Evolutionary conservation across 53 echinoderm and acorn worm species (phyloP).

Genomic region (Paracentrotus lividus): DNA sequence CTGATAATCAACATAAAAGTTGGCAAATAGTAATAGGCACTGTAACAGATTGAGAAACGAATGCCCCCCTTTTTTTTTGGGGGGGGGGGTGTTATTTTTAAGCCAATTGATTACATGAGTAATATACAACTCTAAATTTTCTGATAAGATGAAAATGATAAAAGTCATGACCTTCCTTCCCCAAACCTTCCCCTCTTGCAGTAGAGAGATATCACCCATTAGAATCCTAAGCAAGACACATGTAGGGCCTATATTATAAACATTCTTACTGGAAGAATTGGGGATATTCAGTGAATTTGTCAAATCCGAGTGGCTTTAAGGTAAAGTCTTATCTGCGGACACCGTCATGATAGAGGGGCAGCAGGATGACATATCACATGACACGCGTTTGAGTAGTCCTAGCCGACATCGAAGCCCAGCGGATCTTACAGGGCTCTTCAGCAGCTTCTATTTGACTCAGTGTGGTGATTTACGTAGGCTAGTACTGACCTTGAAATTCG

Average conservation of each 20-base stretch:
- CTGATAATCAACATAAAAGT: background rate
- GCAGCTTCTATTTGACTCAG: conserved; percentile 51
- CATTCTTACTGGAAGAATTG: conserved; percentile 2
- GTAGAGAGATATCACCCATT: background rate
- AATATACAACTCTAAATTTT: background rate
- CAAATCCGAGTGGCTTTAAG: conserved; percentile 30
- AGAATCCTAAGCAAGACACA: background rate
- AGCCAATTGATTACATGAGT: background rate
- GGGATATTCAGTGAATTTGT: background rate
- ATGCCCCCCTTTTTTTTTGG: no score
- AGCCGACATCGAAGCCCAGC: conserved; percentile 12
- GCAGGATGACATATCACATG: conserved; percentile 42
- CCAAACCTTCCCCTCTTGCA: conserved; percentile 4
- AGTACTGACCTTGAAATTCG: conserved; percentile 56
- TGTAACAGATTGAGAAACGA: background rate
- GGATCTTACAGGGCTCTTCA: conserved; percentile 18
- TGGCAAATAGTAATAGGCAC: background rate
- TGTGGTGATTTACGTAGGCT: conserved; percentile 61
- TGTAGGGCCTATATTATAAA: background rate
- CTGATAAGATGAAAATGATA: background rate
- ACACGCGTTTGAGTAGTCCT: conserved; percentile 22
- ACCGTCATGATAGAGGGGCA: conserved; percentile 47
- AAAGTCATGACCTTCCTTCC: conserved; percentile 9
- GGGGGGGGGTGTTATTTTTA: background rate
- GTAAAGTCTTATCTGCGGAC: conserved; percentile 60